Percentiles rank a stretch among this genome's conserved stretches.
Evolutionary conservation across 2,888 invertebrate genomes (phyloP).

Genomic region (Nephrotoma appendiculata): DNA sequence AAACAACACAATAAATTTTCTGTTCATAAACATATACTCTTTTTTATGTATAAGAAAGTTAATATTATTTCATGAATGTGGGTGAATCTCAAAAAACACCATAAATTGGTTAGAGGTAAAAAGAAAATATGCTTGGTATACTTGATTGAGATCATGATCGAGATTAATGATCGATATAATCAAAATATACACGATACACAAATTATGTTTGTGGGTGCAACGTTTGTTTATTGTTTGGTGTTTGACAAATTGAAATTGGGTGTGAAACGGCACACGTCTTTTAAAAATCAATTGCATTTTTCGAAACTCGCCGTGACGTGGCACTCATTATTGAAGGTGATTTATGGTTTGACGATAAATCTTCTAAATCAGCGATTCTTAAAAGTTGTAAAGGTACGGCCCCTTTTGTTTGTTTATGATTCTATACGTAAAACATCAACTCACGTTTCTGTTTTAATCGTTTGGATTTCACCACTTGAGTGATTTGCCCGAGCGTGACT

Average conservation of each 20-base stretch:
- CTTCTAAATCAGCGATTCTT: no score
- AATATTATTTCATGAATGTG: not conserved
- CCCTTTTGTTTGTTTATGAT: no score
- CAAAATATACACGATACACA: not conserved
- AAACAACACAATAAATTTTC: not conserved
- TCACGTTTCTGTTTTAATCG: no score
- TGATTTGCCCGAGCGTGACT: no score
- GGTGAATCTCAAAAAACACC: not conserved
- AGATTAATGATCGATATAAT: not conserved
- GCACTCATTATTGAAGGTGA: not conserved
- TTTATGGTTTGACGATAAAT: no score
- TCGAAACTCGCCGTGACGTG: not conserved
- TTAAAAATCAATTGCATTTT: not conserved
- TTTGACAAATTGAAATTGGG: not conserved
- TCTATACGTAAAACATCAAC: no score
- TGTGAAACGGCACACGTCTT: not conserved
- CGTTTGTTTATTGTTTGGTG: not conserved
- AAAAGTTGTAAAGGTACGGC: no score
- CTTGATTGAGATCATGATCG: not conserved
- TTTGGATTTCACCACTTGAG: no score
- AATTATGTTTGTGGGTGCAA: not conserved
- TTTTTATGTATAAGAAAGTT: not conserved
- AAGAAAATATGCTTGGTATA: not conserved
- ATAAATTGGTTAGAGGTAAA: not conserved
- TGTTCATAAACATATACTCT: not conserved